phyloP scores from a whole-genome alignment of 2,888 invertebrate genomes.

The Brachycybe producta region DNA sequence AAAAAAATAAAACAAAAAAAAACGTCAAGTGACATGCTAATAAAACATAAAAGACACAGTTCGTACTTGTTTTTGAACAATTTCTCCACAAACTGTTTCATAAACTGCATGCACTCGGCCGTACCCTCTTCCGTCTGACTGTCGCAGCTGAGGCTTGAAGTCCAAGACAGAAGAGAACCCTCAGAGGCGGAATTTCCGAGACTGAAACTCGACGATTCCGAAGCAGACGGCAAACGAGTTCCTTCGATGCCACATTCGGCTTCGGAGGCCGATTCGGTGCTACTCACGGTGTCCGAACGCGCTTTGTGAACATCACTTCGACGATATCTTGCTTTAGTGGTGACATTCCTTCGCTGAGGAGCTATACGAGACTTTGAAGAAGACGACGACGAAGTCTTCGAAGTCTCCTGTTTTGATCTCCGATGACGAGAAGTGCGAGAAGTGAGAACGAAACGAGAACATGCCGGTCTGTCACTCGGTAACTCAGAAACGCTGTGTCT shows the following conservation, averaged over 20 bases:
- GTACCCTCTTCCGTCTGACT: slow-evolving; percentile 46
- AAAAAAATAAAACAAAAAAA: too few species aligned
- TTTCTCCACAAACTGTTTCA: slow-evolving; percentile 48
- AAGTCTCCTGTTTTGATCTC: too few species aligned
- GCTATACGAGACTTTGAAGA: too few species aligned
- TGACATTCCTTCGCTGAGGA: too few species aligned
- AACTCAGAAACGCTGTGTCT: too few species aligned
- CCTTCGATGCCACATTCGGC: slow-evolving; percentile 5
- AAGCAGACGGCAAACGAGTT: slow-evolving; percentile 30
- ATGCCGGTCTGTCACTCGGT: background rate
- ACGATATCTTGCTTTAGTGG: too few species aligned
- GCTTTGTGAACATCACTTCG: slow-evolving; percentile 21
- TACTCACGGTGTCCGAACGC: slow-evolving; percentile 22
- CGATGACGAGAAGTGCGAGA: too few species aligned
- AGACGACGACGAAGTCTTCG: too few species aligned
- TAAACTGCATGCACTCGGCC: slow-evolving; percentile 45
- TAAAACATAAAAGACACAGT: background rate
- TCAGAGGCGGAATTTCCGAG: slow-evolving; percentile 40
- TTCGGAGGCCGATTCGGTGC: slow-evolving; percentile 22
- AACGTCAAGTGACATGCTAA: slow-evolving; percentile 1
- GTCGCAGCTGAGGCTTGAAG: slow-evolving; percentile 48
- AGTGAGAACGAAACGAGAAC: too few species aligned
- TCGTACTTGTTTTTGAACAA: slow-evolving; percentile 14
- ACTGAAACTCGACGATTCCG: slow-evolving; percentile 18
- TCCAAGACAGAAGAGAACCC: slow-evolving; percentile 49